A percentile compares a stretch with the other conserved stretches of the same genome.
Conservation (phyloP, 2,888 invertebrate genomes). For the Coleophora deauratella region DNA sequence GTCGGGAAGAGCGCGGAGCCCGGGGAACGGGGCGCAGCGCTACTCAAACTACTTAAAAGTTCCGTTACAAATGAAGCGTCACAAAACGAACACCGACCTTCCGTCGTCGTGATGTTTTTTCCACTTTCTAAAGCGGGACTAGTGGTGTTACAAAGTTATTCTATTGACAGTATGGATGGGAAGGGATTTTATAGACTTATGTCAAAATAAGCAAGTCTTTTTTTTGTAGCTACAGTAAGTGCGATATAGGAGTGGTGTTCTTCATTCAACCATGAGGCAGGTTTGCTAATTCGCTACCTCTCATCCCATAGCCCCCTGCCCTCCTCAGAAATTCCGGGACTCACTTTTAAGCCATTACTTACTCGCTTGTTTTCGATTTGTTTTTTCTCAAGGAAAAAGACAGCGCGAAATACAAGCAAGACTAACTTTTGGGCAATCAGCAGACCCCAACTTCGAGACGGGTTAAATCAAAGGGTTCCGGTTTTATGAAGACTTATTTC, state of each 20-base stretch:
- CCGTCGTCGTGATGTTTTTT: conserved; percentile 22
- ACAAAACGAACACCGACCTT: conserved; percentile 49
- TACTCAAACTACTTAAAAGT: conserved; percentile 55
- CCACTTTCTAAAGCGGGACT: neutral
- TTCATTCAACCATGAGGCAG: no score
- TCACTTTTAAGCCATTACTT: conserved; percentile 66
- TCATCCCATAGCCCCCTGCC: conserved; percentile 5
- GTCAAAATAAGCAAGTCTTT: no score
- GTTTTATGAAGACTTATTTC: conserved; percentile 74
- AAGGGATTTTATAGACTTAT: no score
- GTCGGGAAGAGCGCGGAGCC: no score
- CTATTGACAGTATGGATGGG: no score
- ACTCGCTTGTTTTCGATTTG: conserved; percentile 67
- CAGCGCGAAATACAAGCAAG: conserved; percentile 51
- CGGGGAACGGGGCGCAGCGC: conserved; percentile 39
- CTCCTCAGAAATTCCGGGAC: conserved; percentile 42
- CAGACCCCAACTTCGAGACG: conserved; percentile 59
- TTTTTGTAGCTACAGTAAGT: no score
- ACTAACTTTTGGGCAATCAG: conserved; percentile 71
- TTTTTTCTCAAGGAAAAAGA: conserved; percentile 56
- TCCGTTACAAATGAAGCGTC: conserved; percentile 59
- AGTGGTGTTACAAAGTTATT: no score
- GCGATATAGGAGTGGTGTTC: no score
- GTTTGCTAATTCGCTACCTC: neutral
- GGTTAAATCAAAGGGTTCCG: conserved; percentile 74